Conservation (phyloP, 2,888 invertebrate genomes). For the Iselma pallidipennis region DNA sequence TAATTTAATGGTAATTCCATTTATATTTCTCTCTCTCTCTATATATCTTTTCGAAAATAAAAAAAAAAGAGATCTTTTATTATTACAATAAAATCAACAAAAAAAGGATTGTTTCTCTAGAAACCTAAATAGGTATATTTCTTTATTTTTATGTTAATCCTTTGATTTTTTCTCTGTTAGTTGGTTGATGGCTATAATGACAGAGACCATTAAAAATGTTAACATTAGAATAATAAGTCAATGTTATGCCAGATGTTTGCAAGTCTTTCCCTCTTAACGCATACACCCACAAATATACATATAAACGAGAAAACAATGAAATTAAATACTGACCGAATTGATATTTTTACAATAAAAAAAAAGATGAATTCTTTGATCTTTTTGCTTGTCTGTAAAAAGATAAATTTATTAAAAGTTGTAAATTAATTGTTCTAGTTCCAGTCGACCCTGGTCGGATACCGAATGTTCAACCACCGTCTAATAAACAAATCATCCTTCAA, state of each 20-base stretch:
- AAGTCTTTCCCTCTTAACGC: not conserved
- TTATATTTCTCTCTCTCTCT: not conserved
- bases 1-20: not conserved
- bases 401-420: no score
- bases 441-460: constrained; percentile 44
- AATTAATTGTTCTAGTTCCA: constrained; percentile 47
- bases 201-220: not conserved
- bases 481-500: constrained; percentile 13
- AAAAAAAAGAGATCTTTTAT: no score
- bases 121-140: no score
- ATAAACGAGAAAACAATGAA: not conserved
- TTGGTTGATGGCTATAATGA: not conserved
- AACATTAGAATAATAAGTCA: constrained; percentile 7
- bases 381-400: not conserved
- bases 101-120: no score
- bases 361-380: not conserved
- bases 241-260: constrained; percentile 5
- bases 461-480: constrained; percentile 43
- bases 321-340: not conserved
- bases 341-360: not conserved
- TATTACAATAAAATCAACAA: no score
- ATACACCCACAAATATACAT: not conserved
- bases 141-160: no score
- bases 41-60: no score
- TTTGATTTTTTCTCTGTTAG: not conserved